These are phyloP conservation scores for Drosophila kikkawai DNA, from an alignment of 1,140 invertebrate genomes.

Conservation along the genomic window DNA sequence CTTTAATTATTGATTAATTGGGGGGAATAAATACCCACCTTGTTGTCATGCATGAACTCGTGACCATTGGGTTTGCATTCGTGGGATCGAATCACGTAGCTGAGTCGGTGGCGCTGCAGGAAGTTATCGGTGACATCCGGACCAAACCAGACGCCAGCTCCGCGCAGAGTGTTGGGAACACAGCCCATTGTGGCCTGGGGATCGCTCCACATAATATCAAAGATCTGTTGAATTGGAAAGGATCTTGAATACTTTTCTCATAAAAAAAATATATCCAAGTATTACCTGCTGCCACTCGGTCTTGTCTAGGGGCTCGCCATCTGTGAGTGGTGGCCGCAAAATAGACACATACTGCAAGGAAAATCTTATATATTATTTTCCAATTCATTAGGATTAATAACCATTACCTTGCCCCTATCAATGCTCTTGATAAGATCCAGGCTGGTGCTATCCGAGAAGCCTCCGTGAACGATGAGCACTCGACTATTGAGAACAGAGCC, in stretches of 20 bases:
- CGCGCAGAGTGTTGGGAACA: slow-evolving; percentile 92
- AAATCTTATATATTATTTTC: background rate
- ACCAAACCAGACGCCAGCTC: slow-evolving; percentile 96
- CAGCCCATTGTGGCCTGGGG: slow-evolving; percentile 91
- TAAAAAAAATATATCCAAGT: background rate
- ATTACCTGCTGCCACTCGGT: slow-evolving; percentile 92
- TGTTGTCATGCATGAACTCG: slow-evolving; percentile 93
- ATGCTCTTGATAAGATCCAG: slow-evolving; percentile 90
- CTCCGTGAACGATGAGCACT: slow-evolving; percentile 95
- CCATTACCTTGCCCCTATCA: slow-evolving; percentile 90
- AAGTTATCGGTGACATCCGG: slow-evolving; percentile 93
- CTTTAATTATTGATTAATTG: background rate
- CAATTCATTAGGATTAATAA: slow-evolving; percentile 69
- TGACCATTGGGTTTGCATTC: slow-evolving; percentile 97
- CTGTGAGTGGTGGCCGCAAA: slow-evolving; percentile 90
- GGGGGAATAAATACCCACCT: slow-evolving; percentile 86
- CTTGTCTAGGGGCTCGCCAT: slow-evolving; percentile 89
- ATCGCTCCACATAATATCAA: slow-evolving; percentile 97
- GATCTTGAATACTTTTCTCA: background rate
- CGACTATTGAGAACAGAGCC: slow-evolving; percentile 95
- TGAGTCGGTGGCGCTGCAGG: slow-evolving; percentile 90
- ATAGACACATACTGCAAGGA: slow-evolving; percentile 91
- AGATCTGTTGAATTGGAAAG: slow-evolving; percentile 87
- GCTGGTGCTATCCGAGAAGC: slow-evolving; percentile 94
- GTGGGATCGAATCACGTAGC: slow-evolving; percentile 93